phyloP scores from a whole-genome alignment of 2,113 vertebrate species.

The Orcinus orca region DNA sequence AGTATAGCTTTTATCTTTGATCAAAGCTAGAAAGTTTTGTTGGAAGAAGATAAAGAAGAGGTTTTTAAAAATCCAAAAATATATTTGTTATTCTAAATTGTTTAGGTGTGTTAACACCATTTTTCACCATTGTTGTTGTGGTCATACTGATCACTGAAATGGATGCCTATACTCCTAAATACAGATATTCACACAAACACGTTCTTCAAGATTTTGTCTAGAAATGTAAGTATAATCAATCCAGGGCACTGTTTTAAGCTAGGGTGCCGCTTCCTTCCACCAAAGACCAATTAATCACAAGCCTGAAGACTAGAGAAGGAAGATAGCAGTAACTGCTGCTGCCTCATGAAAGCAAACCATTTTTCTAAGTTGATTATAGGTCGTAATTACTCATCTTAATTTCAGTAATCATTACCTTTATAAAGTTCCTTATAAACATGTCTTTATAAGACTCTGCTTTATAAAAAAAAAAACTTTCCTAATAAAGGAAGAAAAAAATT shows the following conservation, averaged over 20 bases:
- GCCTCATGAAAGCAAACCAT: conserved; percentile 54
- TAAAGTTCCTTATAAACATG: background rate
- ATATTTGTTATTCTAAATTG: background rate
- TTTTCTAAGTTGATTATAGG: conserved; percentile 59
- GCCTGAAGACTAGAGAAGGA: conserved; percentile 27
- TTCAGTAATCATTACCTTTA: conserved; percentile 44
- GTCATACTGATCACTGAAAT: background rate
- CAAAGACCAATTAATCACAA: conserved; percentile 65
- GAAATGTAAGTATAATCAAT: background rate
- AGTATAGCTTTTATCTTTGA: background rate
- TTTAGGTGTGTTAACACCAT: background rate
- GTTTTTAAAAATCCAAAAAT: background rate
- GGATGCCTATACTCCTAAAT: background rate
- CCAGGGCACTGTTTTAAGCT: conserved; percentile 32
- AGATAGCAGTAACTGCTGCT: conserved; percentile 29
- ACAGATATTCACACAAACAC: background rate
- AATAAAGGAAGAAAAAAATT: conserved; percentile 34
- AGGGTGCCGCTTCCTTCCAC: conserved; percentile 27
- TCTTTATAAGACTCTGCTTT: conserved; percentile 11
- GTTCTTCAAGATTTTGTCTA: conserved; percentile 22
- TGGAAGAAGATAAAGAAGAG: conserved; percentile 2
- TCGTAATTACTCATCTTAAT: conserved; percentile 70
- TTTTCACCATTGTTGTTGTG: background rate
- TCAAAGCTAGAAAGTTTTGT: background rate
- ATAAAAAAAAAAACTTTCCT: background rate